A percentile compares a stretch with the other conserved stretches of the same genome.
Evolutionary conservation across 2,888 invertebrate species (phyloP).

Genomic region (Oligia latruncula): DNA sequence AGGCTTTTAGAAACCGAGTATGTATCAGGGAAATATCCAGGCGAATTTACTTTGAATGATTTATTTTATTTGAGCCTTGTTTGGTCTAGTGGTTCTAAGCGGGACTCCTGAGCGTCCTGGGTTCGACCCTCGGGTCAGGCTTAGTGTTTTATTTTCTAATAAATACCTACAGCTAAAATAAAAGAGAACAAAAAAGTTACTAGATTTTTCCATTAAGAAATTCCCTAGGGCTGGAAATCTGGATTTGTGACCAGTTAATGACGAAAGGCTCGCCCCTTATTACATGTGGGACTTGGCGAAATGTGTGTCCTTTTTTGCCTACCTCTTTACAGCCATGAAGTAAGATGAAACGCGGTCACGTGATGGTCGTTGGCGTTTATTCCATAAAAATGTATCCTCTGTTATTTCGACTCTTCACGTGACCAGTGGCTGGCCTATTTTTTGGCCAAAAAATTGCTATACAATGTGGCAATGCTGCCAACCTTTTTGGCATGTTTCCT

Average conservation of each 20-base stretch:
- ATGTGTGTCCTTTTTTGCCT: background rate
- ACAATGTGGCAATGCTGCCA: too few species aligned
- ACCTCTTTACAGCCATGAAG: too few species aligned
- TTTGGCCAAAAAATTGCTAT: too few species aligned
- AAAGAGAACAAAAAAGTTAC: background rate
- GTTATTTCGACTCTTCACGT: too few species aligned
- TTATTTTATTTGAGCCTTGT: slow-evolving; percentile 14
- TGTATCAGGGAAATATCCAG: slow-evolving; percentile 31
- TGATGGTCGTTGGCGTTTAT: background rate
- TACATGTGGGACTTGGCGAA: background rate
- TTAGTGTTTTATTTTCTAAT: background rate
- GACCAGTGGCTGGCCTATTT: too few species aligned
- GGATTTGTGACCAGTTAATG: slow-evolving; percentile 4
- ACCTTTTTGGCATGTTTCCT: too few species aligned
- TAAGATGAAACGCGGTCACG: background rate
- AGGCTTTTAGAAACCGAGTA: slow-evolving; percentile 18
- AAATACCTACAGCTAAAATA: background rate
- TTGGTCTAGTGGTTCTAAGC: background rate
- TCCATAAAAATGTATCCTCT: background rate
- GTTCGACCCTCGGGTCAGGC: background rate
- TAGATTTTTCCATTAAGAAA: background rate
- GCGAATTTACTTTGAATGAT: slow-evolving; percentile 18
- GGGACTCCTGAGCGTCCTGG: background rate
- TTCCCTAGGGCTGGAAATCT: background rate
- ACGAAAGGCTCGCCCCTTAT: background rate